phyloP scores from a whole-genome alignment of 2,888 invertebrate species.

The Vesta saturnalis region DNA sequence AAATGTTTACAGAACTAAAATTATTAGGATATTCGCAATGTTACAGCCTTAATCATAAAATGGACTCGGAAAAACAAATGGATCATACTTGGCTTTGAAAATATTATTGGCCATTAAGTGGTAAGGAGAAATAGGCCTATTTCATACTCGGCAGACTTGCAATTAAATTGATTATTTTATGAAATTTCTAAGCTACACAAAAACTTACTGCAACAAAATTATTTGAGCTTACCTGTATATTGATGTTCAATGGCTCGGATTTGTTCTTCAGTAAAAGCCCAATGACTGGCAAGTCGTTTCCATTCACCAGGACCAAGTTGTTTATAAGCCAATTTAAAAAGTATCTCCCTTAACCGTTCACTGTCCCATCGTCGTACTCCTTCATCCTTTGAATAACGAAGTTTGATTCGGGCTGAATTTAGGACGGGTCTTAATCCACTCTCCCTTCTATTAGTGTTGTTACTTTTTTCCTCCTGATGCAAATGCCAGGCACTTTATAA shows the following conservation, averaged over 20 bases:
- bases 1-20: too few relatives aligned
- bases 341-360: conserved; percentile 62
- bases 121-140: too few relatives aligned
- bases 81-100: too few relatives aligned
- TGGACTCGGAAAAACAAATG: too few relatives aligned
- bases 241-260: conserved; percentile 76
- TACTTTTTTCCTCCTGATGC: conserved; percentile 51
- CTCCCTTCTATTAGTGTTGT: conserved; percentile 40
- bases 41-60: too few relatives aligned
- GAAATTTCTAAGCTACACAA: too few relatives aligned
- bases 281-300: conserved; percentile 72
- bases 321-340: conserved; percentile 68
- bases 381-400: conserved; percentile 49
- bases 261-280: conserved; percentile 76
- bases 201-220: neutral
- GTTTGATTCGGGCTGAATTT: conserved; percentile 50
- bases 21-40: too few relatives aligned
- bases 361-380: conserved; percentile 50
- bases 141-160: too few relatives aligned
- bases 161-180: too few relatives aligned
- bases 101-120: too few relatives aligned
- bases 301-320: conserved; percentile 71
- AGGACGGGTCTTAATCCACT: conserved; percentile 51
- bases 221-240: conserved; percentile 68
- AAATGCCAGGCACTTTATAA: conserved; percentile 40